Base-by-base conservation (phyloP, 2,888 invertebrate species). In the Macaria notata region DNA sequence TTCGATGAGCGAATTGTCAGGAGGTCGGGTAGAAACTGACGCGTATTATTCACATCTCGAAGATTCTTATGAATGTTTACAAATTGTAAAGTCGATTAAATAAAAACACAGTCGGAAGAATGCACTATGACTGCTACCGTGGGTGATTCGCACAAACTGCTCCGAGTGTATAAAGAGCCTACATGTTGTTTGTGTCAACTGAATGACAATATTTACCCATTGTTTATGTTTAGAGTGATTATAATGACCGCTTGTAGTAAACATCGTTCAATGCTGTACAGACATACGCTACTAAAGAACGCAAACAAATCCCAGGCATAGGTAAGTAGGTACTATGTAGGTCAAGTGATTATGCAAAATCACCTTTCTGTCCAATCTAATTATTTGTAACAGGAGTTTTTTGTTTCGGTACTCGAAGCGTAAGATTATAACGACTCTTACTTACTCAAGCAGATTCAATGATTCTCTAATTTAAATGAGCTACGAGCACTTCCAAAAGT, bases 61-160 rank as follows among this genome's bases (percentile, higher is more conserved):
- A 45, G 57, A 50, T 45, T 51, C 33, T 50, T 42, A 38, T 29
- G 3, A 31, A 61, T 75, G 82, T 84, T 86, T 83, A 84, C 75
- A 79, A 71, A 78, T 75, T 69, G 62, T 19, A 46, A 54, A n/a
- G 49, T 50, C 52, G 61, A 62, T 62, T 68, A 77, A 83, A 84
- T 68, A 81, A 82, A 54, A 80, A 83, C 46, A 59, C 46, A 19
- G 39, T n/a, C 46, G 43, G 31, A 62, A 65, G 68, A 73, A 79
- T 79, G 63, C 52, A 61, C 49, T 51, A 64, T 75, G 73, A 75
- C 62, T 73, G 36, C 61, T 53, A 63, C 52, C 59, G 58, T 62
- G 66, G 54, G 66, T 78, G 76, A 78, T 66, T 79, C 76, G 70
- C 64, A 71, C 58, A 68, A 68, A 73, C 68, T 66, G 69, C 73